phyloP scores from a whole-genome alignment of 2,113 vertebrate species.

The Ailurus styani region DNA sequence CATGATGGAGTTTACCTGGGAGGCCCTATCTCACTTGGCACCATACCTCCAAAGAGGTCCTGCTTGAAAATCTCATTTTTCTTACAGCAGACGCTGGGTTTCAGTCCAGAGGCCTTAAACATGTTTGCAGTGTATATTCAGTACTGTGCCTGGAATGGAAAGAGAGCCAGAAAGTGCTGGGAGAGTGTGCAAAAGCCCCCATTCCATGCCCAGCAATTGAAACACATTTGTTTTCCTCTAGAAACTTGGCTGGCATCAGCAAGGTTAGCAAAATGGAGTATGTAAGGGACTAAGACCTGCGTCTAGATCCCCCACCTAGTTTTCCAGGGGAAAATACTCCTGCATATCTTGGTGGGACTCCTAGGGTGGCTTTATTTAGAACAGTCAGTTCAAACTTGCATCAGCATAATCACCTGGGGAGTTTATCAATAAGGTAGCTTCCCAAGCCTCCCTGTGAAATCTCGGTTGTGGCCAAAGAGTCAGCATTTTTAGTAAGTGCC shows the following conservation, averaged over 20 bases:
- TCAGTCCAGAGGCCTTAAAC: slow-evolving; percentile 59
- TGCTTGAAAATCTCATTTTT: slow-evolving; percentile 61
- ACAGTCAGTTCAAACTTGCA: background rate
- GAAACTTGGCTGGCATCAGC: background rate
- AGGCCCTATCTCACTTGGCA: slow-evolving; percentile 61
- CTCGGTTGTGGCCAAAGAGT: background rate
- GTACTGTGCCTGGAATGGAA: background rate
- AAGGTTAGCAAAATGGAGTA: background rate
- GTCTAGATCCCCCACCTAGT: background rate
- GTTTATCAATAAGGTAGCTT: background rate
- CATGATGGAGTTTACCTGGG: slow-evolving; percentile 54
- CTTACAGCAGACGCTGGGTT: slow-evolving; percentile 62
- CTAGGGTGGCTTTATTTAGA: background rate
- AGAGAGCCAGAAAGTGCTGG: slow-evolving; percentile 29
- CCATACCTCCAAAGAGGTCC: slow-evolving; percentile 47
- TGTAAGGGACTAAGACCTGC: background rate
- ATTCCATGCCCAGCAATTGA: background rate
- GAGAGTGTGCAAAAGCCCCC: background rate
- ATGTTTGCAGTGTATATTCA: background rate
- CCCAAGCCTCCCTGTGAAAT: background rate
- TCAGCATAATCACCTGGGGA: no score
- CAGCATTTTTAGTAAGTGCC: background rate
- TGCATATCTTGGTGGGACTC: background rate
- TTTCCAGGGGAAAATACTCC: background rate
- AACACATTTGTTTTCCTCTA: slow-evolving; percentile 44